Conservation (phyloP, 2,797 vertebrate species). For the Aselliscus stoliczkanus region DNA sequence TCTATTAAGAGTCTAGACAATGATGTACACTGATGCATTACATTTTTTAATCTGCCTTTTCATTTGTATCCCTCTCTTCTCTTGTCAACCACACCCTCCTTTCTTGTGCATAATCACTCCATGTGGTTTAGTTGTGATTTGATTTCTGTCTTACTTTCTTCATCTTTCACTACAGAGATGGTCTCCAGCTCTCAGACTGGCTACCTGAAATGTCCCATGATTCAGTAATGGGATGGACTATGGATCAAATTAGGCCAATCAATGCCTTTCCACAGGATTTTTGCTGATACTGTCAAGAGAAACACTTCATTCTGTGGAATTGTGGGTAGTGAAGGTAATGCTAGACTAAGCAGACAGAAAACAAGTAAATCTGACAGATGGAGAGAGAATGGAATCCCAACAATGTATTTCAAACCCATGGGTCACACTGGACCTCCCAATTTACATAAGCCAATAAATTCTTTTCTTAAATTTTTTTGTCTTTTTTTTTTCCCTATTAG, state of each 20-base stretch:
- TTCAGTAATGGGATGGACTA: too few relatives aligned
- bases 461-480: background rate
- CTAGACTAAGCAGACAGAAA: background rate
- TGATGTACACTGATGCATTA: background rate
- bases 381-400: background rate
- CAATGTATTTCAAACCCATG: background rate
- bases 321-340: background rate
- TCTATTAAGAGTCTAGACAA: too few relatives aligned
- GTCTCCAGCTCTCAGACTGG: too few relatives aligned
- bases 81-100: background rate
- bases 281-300: background rate
- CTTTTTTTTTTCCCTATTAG: background rate
- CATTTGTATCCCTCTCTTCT: background rate
- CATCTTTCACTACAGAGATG: too few relatives aligned
- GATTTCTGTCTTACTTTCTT: background rate
- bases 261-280: background rate
- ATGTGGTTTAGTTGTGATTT: background rate
- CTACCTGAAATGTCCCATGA: accelerated
- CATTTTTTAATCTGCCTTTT: background rate
- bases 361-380: too few relatives aligned
- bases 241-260: background rate
- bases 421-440: background rate
- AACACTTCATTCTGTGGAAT: background rate
- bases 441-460: background rate
- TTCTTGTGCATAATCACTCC: too few relatives aligned